These are phyloP conservation scores for Adineta ricciae DNA, from an alignment of 2,888 invertebrate genomes.

Conservation along the genomic window DNA sequence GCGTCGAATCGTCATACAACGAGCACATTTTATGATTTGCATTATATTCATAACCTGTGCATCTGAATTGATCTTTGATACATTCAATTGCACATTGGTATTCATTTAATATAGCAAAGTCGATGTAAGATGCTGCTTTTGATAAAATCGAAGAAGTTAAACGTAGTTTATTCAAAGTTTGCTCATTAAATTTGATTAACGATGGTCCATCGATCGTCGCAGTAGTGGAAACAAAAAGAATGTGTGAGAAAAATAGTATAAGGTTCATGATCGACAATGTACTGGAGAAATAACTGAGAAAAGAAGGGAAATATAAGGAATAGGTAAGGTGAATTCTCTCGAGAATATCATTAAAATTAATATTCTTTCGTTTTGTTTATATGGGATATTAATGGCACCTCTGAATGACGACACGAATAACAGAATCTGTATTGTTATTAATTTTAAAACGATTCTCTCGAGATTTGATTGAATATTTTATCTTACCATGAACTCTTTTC, in stretches of 20 bases:
- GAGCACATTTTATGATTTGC: neutral
- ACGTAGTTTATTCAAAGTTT: neutral
- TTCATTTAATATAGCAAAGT: neutral
- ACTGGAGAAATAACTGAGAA: neutral
- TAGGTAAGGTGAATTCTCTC: neutral
- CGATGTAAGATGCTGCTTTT: neutral
- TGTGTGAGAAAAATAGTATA: neutral
- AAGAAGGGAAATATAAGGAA: neutral
- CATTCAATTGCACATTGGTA: neutral
- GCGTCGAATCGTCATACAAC: neutral
- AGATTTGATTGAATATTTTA: neutral
- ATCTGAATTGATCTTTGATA: neutral
- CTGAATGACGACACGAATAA: neutral
- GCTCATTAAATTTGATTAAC: neutral
- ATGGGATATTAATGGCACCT: neutral
- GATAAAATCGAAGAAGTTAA: neutral
- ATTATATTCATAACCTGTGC: neutral
- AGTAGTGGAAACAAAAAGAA: neutral
- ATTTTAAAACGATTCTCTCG: neutral
- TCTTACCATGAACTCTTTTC: neutral
- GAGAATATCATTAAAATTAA: neutral
- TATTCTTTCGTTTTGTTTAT: neutral
- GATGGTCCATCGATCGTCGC: neutral
- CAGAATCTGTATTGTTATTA: neutral
- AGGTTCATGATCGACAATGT: neutral